Base-by-base conservation (phyloP, 2,113 vertebrate species). In the Pseudolaguvia tuberculata region DNA sequence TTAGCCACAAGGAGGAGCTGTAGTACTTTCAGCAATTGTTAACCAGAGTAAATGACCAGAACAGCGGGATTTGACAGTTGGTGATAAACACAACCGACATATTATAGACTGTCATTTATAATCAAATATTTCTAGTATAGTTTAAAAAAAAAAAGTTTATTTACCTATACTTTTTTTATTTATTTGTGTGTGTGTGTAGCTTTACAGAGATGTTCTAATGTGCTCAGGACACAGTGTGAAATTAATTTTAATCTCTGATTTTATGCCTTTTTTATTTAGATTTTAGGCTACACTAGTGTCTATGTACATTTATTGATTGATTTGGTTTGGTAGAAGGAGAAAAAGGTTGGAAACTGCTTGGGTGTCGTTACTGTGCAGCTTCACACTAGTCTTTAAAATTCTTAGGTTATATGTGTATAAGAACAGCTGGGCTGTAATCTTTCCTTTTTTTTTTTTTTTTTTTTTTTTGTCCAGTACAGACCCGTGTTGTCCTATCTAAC, bases 401-500 rank as follows among this genome's bases (percentile, higher is more conserved):
- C 15, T 58, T 29, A 17, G 13, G 3, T 12, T 1, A 63, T 45
- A 21, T 23, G 15, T 23, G 6, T 65, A 23, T 17, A 15, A 9
- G 23, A 6, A 23, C 13, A 10, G n/a, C 25, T n/a, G n/a, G n/a
- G n/a, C n/a, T n/a, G n/a, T n/a, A n/a, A n/a, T n/a, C n/a, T n/a
- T n/a, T n/a, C 31, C 31, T 35, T 35, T 35, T 35, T 35, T 6
- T 35, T 45, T 2, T 11, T 10, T 27, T 42, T 31, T 59, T 5
- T 10, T 39, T 15, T 39, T 68, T 74, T 65, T 58, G 57, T 79
- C 17, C 71, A 68, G 58, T 17, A 66, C 31, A 17, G 21, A 17
- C 18, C 45, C 27, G 9, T 27, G 51, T 59, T 58, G 52, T 82
- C 77, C 78, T 70, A 77, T 85, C 86, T 93, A 90, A 93, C 87